Percentiles rank a stretch among this genome's conserved stretches.
phyloP scores from a whole-genome alignment of 2,113 vertebrate genomes.

The Callipepla squamata region DNA sequence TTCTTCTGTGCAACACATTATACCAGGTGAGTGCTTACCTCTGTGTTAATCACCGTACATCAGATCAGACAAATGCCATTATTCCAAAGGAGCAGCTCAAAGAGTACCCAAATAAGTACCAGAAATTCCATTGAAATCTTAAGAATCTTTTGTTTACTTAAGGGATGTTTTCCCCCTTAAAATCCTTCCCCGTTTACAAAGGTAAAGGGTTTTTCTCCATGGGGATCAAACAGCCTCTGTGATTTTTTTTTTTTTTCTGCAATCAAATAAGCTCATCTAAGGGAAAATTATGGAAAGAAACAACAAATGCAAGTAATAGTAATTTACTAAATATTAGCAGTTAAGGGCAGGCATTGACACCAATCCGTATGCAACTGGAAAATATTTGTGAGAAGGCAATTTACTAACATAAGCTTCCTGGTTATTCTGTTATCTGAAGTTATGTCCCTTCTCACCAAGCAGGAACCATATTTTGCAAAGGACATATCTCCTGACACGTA shows the following conservation, averaged over 20 bases:
- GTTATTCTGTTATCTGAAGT: not conserved
- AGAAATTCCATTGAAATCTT: not conserved
- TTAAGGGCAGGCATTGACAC: not conserved
- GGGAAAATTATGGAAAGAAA: not conserved
- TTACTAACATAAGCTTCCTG: not conserved
- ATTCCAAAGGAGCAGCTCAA: not conserved
- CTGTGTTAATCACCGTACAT: not conserved
- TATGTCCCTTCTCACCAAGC: not conserved
- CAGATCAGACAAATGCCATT: not conserved
- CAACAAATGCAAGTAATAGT: fast-evolving
- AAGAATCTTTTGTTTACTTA: not conserved
- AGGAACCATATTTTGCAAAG: not conserved
- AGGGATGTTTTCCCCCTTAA: not conserved
- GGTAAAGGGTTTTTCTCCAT: not conserved
- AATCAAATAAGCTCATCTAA: not conserved
- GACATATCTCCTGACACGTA: not conserved
- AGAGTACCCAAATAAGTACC: not conserved
- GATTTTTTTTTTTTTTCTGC: not conserved
- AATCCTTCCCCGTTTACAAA: not conserved
- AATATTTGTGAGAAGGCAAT: not conserved
- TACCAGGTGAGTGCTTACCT: not conserved
- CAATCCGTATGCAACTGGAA: not conserved
- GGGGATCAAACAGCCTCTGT: fast-evolving
- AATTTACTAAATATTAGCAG: not conserved
- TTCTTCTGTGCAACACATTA: not conserved